These are phyloP conservation scores for Ips nitidus DNA, from an alignment of 1,140 invertebrate species.

Conservation along the genomic window DNA sequence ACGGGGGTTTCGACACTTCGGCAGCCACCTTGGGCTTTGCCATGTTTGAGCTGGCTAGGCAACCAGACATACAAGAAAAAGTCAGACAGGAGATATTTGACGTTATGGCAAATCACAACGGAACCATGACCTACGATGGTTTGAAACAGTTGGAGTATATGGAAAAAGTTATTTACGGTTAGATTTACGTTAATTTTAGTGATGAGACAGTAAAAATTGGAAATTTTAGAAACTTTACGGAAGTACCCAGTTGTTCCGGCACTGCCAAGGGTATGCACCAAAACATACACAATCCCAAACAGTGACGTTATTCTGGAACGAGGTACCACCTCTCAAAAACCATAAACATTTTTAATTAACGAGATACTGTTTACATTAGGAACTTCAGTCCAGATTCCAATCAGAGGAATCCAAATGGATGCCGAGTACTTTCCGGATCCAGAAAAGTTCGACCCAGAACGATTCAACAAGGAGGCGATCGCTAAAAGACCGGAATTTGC, in stretches of 20 bases:
- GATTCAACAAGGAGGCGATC: constrained; percentile 58
- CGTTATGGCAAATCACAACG: not conserved
- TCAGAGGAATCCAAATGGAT: constrained; percentile 54
- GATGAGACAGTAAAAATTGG: not conserved
- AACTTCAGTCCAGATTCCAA: constrained; percentile 51
- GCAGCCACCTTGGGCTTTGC: constrained; percentile 54
- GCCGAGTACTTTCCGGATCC: constrained; percentile 61
- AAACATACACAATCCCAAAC: constrained; percentile 42
- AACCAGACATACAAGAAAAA: constrained; percentile 55
- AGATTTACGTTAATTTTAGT: not conserved
- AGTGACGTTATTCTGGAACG: constrained; percentile 52
- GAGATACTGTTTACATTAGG: constrained; percentile 52
- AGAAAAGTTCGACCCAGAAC: constrained; percentile 64
- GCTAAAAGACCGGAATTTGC: constrained; percentile 46
- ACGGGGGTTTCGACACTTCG: constrained; percentile 59
- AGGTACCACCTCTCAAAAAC: constrained; percentile 39
- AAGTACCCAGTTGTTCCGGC: constrained; percentile 56
- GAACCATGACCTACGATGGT: not conserved
- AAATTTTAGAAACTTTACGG: constrained; percentile 60
- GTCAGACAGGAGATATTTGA: constrained; percentile 50
- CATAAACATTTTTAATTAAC: constrained; percentile 45
- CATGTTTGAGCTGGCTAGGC: constrained; percentile 54
- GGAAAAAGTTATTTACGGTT: not conserved
- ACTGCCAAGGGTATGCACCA: constrained; percentile 20
- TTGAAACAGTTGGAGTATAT: not conserved